Evolutionary conservation across 2,888 invertebrate species (phyloP).

Genomic region (Antheraea assamensis): DNA sequence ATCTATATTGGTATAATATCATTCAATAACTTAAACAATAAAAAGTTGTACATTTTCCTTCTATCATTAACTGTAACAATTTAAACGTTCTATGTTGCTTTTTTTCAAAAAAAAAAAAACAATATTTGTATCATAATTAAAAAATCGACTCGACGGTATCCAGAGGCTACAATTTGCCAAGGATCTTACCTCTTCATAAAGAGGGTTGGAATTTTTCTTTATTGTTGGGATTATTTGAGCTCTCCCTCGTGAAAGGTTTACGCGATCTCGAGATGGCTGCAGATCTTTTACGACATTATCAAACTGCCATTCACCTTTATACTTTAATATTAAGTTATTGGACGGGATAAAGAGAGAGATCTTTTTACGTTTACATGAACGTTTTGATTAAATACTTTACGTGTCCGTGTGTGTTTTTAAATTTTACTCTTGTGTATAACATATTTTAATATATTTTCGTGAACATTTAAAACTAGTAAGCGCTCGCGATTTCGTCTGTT

Average conservation of each 20-base stretch:
- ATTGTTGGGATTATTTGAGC: constrained; percentile 80
- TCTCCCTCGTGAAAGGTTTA: constrained; percentile 73
- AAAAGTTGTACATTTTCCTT: no score
- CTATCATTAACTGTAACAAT: neutral
- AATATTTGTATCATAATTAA: constrained; percentile 3
- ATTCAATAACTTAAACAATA: no score
- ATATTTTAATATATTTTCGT: neutral
- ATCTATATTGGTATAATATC: no score
- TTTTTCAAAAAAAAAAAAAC: neutral
- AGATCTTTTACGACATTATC: constrained; percentile 76
- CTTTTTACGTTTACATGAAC: constrained; percentile 8
- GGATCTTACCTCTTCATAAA: constrained; percentile 82
- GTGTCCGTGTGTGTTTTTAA: neutral
- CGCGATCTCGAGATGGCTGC: constrained; percentile 76
- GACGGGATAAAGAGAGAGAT: constrained; percentile 18
- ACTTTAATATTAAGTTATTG: constrained; percentile 75
- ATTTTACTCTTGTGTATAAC: neutral
- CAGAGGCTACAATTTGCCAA: constrained; percentile 71
- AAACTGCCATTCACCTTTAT: constrained; percentile 72
- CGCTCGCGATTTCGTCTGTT: no score
- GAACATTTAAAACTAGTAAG: neutral
- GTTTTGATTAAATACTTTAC: constrained; percentile 20
- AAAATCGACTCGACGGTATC: constrained; percentile 46
- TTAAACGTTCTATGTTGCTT: neutral
- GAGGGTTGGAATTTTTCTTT: constrained; percentile 81